phyloP scores from a whole-genome alignment of 2,888 invertebrate genomes.

The Diaphora mendica region DNA sequence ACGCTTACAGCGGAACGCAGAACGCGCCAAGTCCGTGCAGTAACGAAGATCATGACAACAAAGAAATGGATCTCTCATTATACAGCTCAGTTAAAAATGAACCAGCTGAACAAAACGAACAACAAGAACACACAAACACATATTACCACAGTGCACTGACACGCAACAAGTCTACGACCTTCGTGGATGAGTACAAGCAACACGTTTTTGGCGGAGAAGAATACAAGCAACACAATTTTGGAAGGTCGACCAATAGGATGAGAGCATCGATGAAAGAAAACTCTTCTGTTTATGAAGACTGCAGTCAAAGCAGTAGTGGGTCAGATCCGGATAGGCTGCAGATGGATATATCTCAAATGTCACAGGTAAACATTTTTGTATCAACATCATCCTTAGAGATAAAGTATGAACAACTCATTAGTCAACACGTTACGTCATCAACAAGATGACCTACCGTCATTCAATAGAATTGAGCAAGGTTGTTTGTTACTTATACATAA shows the following conservation, averaged over 20 bases:
- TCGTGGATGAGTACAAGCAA: conserved; percentile 75
- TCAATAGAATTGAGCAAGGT: neutral
- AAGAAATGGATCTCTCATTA: conserved; percentile 83
- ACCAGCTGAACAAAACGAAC: conserved; percentile 59
- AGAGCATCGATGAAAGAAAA: conserved; percentile 75
- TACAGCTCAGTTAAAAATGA: conserved; percentile 79
- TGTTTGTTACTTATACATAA: neutral
- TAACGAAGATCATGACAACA: conserved; percentile 77
- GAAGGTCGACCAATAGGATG: conserved; percentile 62
- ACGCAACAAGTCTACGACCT: conserved; percentile 66
- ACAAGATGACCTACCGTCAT: neutral
- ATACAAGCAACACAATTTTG: conserved; percentile 71
- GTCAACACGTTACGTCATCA: neutral
- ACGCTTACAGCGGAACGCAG: conserved; percentile 66
- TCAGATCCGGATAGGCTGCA: conserved; percentile 92
- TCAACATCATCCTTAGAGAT: neutral
- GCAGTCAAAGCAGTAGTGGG: conserved; percentile 89
- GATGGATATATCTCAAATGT: conserved; percentile 88
- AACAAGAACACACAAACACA: conserved; percentile 57
- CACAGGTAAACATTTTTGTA: conserved; percentile 66
- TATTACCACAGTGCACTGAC: conserved; percentile 65
- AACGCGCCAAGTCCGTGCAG: conserved; percentile 70
- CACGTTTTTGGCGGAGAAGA: conserved; percentile 68
- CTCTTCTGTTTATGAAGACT: conserved; percentile 84
- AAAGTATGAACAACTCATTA: neutral